These are phyloP conservation scores for Caenorhabditis remanei DNA, from an alignment of 1,140 invertebrate genomes.

Conservation along the genomic window DNA sequence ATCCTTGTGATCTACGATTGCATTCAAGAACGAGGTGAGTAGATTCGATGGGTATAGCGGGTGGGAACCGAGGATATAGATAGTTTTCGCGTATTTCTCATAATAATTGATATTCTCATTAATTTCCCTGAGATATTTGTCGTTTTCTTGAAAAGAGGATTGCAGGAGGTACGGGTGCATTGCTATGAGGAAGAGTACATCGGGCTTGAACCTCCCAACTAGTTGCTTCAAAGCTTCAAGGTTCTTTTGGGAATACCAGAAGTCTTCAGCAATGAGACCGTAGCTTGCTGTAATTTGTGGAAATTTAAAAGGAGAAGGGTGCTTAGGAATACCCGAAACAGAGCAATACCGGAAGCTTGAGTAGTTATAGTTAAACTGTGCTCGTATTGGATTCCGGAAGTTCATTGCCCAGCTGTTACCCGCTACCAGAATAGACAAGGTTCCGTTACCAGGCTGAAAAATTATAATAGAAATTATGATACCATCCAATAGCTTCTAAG, in stretches of 20 bases:
- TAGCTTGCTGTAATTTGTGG: too few relatives aligned
- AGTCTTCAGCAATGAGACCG: too few relatives aligned
- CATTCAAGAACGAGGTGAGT: background rate
- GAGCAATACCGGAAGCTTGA: background rate
- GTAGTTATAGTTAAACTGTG: background rate
- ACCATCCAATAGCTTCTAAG: too few relatives aligned
- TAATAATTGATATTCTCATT: background rate
- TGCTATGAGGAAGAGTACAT: background rate
- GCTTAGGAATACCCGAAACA: too few relatives aligned
- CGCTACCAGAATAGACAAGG: background rate
- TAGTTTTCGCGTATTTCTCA: background rate
- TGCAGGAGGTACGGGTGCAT: background rate
- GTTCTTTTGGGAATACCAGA: background rate
- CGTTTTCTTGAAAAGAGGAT: background rate
- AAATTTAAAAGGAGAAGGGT: too few relatives aligned
- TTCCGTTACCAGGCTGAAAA: slow-evolving; percentile 47
- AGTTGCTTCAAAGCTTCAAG: background rate
- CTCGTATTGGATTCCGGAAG: background rate
- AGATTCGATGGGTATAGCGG: background rate
- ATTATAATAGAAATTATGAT: slow-evolving; percentile 14
- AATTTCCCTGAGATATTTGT: background rate
- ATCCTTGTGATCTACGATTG: too few relatives aligned
- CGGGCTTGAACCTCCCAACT: background rate
- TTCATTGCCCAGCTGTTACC: slow-evolving; percentile 4
- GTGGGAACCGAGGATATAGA: background rate